Evolutionary conservation across 2,797 vertebrate genomes (phyloP).

Genomic region (Poeciliopsis turneri): DNA sequence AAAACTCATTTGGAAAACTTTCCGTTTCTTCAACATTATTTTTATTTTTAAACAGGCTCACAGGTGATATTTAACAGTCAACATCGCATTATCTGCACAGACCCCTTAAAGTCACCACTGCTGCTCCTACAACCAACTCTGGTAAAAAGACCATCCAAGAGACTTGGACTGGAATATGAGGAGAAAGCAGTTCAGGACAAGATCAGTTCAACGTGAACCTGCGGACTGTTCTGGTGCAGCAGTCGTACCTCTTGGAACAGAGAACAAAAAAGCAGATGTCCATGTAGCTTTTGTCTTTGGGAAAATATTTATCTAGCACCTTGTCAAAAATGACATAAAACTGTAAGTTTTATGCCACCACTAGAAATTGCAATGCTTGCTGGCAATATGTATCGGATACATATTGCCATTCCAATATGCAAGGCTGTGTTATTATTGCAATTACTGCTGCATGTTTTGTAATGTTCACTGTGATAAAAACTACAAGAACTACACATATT

Average conservation of each 20-base stretch:
- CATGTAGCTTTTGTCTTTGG: neutral
- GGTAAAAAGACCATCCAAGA: neutral
- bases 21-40: neutral
- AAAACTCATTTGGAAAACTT: neutral
- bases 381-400: neutral
- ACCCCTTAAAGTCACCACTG: neutral
- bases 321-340: neutral
- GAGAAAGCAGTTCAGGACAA: neutral
- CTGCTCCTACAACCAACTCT: neutral
- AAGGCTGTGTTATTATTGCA: too few species aligned
- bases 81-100: neutral
- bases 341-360: neutral
- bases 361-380: neutral
- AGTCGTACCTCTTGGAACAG: neutral
- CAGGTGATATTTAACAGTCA: neutral
- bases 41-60: neutral
- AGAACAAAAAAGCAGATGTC: neutral
- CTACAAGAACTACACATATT: too few species aligned
- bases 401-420: too few species aligned
- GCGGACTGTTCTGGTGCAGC: neutral
- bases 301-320: neutral
- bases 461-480: too few species aligned
- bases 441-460: too few species aligned
- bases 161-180: neutral
- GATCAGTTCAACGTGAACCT: neutral